Base-by-base conservation (phyloP, 1,140 invertebrate species). In the Heliothis virescens region DNA sequence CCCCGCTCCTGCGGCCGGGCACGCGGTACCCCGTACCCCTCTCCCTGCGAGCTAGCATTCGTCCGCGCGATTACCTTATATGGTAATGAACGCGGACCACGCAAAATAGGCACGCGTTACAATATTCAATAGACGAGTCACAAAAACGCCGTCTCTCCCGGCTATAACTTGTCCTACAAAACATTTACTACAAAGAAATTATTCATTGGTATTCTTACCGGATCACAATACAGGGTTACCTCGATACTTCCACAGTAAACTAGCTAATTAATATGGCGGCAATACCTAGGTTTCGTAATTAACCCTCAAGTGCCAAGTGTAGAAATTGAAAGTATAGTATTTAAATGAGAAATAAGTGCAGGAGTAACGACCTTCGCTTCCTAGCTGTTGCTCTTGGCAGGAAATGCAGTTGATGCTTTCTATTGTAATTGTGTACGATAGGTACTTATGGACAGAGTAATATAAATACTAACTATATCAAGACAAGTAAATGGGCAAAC, bases 221-320 rank as follows among this genome's bases (percentile, higher is more conserved):
- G 21, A 55, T 1, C 26, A 10, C 18, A 29, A 11, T 15, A 21
- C 47, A 72, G 69, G 21, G 69, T 57, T 57, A 50, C 69, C 26
- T 72, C 69, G 1, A 41, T 53, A 55, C 13, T 15, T 65, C 41
- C 29, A 47, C 16, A 34, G 4, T 50, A 72, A 29, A 7, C 69
- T n/a, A n/a, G n/a, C n/a, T 72, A 72, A 72, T 72, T 72, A 72
- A 57, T 71, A 57, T 72, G 41, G n/a, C 15, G 16, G 0, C 3
- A 34, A 34, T 34, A 57, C 29, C 69, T 41, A 55, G n/a, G 52
- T 72, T 55, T 72, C 52, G 50, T 72, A 72, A 72, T 29, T 41
- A 72, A 18, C 2, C 12, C 26, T 52, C 48, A 0, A 52, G 63
- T 50, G 63, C 63, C 63, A 67, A 67, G 65, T 41, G 48, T 26